These are phyloP conservation scores for Diplodus sargus DNA, from an alignment of 2,797 vertebrate genomes.

Conservation along the genomic window DNA sequence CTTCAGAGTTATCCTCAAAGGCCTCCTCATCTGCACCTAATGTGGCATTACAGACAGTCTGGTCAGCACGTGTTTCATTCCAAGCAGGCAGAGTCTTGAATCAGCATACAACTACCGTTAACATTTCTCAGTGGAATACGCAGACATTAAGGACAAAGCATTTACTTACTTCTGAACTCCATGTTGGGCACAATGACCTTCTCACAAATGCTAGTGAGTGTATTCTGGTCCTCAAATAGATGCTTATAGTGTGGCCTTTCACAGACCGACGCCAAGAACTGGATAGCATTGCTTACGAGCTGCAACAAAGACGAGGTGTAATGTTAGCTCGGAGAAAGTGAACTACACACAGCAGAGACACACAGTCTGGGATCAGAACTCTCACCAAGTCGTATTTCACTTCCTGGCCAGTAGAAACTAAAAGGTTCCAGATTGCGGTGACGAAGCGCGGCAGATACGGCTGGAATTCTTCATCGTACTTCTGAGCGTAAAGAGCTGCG, in stretches of 20 bases:
- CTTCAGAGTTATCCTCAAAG: constrained; percentile 99
- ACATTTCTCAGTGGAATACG: not conserved
- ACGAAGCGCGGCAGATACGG: constrained; percentile 96
- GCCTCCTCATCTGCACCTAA: constrained; percentile 98
- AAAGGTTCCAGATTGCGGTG: constrained; percentile 97
- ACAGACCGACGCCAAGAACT: constrained; percentile 98
- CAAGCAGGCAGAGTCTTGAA: not conserved
- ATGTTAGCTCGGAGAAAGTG: constrained; percentile 5
- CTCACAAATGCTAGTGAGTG: constrained; percentile 97
- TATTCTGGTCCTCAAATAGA: constrained; percentile 98
- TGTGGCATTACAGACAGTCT: constrained; percentile 39
- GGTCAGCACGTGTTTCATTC: constrained; percentile 11
- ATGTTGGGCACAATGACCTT: constrained; percentile 99
- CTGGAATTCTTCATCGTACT: constrained; percentile 99
- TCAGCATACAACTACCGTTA: not conserved
- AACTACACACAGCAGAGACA: not conserved
- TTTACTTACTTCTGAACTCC: constrained; percentile 97
- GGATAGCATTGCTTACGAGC: constrained; percentile 99
- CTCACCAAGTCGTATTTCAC: constrained; percentile 99
- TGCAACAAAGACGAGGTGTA: constrained; percentile 70
- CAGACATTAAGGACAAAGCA: not conserved
- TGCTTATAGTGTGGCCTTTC: constrained; percentile 98
- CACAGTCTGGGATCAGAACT: not conserved
- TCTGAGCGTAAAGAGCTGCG: constrained; percentile 97
- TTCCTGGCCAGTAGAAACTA: constrained; percentile 97